These are phyloP conservation scores for Ophiothrix spiculata DNA, from an alignment of 35 echinoderm and acorn worm genomes.

Conservation along the genomic window DNA sequence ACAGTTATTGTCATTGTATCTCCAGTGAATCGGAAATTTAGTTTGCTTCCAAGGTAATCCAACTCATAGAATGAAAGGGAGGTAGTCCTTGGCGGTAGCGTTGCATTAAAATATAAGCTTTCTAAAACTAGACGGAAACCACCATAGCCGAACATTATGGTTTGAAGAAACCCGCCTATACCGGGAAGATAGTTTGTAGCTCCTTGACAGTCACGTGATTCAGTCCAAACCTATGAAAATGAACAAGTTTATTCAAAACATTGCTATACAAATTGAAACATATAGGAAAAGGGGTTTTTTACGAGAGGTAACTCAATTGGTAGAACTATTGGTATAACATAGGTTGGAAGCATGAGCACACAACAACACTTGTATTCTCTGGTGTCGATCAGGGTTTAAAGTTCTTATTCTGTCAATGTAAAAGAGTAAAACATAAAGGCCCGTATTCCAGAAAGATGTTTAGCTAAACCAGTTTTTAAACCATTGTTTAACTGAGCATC, in stretches of 20 bases:
- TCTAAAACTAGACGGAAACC: constrained; percentile 48
- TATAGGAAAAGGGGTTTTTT: no score
- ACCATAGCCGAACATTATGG: constrained; percentile 64
- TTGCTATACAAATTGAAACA: no score
- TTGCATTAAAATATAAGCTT: constrained; percentile 36
- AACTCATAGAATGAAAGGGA: background rate
- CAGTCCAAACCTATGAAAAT: constrained; percentile 55
- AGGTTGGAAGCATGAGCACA: no score
- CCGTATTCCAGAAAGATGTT: no score
- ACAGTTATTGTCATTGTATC: background rate
- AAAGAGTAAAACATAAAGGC: no score
- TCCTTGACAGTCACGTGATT: constrained; percentile 38
- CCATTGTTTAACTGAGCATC: no score
- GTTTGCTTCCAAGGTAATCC: background rate
- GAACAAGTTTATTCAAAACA: background rate
- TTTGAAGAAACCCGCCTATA: constrained; percentile 78
- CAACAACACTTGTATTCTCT: no score
- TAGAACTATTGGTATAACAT: no score
- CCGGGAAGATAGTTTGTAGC: constrained; percentile 66
- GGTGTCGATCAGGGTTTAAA: no score
- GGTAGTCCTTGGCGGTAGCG: background rate
- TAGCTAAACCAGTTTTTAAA: no score
- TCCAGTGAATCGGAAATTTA: background rate
- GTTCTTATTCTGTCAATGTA: no score
- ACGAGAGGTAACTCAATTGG: no score